These are phyloP conservation scores for Polypterus senegalus DNA, from an alignment of 2,113 vertebrate species.

Conservation along the genomic window DNA sequence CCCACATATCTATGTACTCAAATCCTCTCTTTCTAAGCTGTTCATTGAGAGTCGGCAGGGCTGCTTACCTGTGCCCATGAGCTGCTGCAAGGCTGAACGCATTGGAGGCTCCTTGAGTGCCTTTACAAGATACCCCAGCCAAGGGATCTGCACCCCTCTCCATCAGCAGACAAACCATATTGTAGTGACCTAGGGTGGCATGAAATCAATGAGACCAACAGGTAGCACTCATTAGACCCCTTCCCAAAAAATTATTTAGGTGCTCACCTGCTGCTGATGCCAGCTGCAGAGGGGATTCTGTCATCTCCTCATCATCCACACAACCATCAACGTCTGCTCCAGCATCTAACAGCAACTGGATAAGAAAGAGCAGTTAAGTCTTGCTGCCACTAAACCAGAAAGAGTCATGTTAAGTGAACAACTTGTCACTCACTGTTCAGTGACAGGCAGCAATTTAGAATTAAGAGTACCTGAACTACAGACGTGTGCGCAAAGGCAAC, in stretches of 20 bases:
- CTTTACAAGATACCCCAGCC: slow-evolving; percentile 52
- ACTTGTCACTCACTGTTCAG: neutral
- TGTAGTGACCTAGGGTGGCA: slow-evolving; percentile 45
- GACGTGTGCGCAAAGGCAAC: slow-evolving; percentile 15
- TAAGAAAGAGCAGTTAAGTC: slow-evolving; percentile 8
- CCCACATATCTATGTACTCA: too few species aligned
- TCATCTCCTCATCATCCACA: slow-evolving; percentile 40
- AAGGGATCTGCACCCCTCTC: slow-evolving; percentile 58
- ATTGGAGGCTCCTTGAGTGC: slow-evolving; percentile 49
- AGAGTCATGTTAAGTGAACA: neutral
- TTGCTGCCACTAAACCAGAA: neutral
- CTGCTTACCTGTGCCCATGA: slow-evolving; percentile 57
- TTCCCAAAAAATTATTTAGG: neutral
- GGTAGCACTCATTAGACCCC: neutral
- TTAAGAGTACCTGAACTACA: slow-evolving; percentile 14
- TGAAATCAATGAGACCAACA: too few species aligned
- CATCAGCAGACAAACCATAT: slow-evolving; percentile 56
- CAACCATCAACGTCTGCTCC: slow-evolving; percentile 51
- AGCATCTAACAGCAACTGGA: slow-evolving; percentile 53
- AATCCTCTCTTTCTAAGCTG: neutral
- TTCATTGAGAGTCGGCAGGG: too few species aligned
- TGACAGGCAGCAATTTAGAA: too few species aligned
- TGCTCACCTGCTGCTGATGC: slow-evolving; percentile 55
- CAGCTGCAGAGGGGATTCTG: slow-evolving; percentile 59
- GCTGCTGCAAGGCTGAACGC: slow-evolving; percentile 59